Evolutionary conservation across 1,140 invertebrate genomes (phyloP), one percentile per base, ranked within the genome.

Genomic region (Drosophila tsacasi): DNA sequence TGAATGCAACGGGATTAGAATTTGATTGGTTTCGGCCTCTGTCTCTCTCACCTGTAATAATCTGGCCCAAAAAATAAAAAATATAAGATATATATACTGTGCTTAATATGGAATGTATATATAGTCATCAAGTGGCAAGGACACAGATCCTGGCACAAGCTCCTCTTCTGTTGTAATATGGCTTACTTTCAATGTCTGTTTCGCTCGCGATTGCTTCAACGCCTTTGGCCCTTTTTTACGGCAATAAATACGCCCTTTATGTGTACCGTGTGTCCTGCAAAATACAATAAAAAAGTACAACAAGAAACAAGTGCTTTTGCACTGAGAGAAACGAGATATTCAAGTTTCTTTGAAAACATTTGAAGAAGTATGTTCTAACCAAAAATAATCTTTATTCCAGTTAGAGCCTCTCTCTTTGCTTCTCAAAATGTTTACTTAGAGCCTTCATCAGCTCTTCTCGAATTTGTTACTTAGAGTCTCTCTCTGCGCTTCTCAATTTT

Each of bases 171-270:
- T 50, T 25, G 23, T 67, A 19, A 40, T 32, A 49, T 59, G 47
- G 17, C n/a, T 23, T 27, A 59, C 67, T 71, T 72, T 72, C 25
- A 44, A 32, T 47, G 50, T 58, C 50, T 58, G 35, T 13, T 30
- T 19, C 30, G 30, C 30, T 55, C 3, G 54, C 35, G 46, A 73
- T 73, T 73, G 55, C 71, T 44, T 37, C 67, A 61, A 37, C 54
- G 67, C 69, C 44, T 73, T 71, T 50, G 67, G 42, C 19, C 64
- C 35, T 25, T 12, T 52, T 84, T 79, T 37, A 79, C 50, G 69
- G 75, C 75, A 68, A 71, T 80, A 76, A 57, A 49, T 80, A 80
- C 84, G 84, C 84, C 80, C 65, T 86, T 86, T 80, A 89, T 74
- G 66, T 87, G 76, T 74, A 62, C 67, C 61, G 37, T 63, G 49